Evolutionary conservation across 2,113 vertebrate species (phyloP).

Genomic region (Chauna torquata): DNA sequence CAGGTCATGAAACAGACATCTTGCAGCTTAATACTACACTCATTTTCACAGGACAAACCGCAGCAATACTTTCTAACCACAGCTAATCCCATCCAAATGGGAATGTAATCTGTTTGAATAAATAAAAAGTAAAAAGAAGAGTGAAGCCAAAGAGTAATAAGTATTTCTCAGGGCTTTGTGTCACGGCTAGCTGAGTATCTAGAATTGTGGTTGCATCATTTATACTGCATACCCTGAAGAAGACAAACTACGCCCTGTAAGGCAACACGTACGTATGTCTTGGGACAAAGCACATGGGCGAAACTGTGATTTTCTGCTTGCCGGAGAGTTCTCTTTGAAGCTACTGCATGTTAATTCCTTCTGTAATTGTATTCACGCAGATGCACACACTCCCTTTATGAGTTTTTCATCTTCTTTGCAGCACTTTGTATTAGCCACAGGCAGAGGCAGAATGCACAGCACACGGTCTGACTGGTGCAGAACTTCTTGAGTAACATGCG

Average conservation of each 20-base stretch:
- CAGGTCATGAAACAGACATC: conserved; percentile 51
- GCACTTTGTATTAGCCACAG: neutral
- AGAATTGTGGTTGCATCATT: conserved; percentile 26
- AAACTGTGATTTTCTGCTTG: conserved; percentile 23
- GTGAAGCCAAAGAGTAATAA: conserved; percentile 40
- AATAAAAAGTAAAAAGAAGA: conserved; percentile 61
- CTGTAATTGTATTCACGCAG: neutral
- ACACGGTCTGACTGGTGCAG: neutral
- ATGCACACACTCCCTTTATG: neutral
- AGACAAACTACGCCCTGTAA: conserved; percentile 21
- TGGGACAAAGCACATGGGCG: neutral
- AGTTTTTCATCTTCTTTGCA: neutral
- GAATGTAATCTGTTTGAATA: conserved; percentile 63
- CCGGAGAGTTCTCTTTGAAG: conserved; percentile 14
- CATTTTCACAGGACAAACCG: conserved; percentile 51
- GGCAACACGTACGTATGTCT: neutral
- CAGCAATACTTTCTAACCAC: conserved; percentile 58
- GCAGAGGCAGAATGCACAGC: neutral
- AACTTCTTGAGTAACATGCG: neutral
- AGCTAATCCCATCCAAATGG: conserved; percentile 64
- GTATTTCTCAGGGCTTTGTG: neutral
- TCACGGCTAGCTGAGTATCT: neutral
- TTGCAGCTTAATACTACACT: conserved; percentile 52
- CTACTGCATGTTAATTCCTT: neutral
- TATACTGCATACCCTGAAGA: neutral